phyloP scores from a whole-genome alignment of 2,113 vertebrate genomes.

The Seriola quinqueradiata region DNA sequence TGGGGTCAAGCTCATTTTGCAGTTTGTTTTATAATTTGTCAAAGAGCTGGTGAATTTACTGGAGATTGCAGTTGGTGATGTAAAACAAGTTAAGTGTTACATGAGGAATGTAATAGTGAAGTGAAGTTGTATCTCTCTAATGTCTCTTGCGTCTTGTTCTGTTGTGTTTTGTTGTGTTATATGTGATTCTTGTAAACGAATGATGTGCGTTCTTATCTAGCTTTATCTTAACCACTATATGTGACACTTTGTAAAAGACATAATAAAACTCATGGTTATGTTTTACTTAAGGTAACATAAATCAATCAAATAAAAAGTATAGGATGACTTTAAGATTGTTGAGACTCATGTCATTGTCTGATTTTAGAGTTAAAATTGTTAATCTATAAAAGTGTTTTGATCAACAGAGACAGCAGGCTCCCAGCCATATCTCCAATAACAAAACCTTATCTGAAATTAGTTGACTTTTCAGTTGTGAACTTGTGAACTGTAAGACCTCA shows the following conservation, averaged over 20 bases:
- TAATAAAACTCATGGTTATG: too few relatives aligned
- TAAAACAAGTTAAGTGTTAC: neutral
- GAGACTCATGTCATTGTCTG: neutral
- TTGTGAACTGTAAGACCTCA: neutral
- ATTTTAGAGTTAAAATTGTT: neutral
- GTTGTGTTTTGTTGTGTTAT: too few relatives aligned
- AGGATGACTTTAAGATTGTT: neutral
- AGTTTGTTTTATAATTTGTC: neutral
- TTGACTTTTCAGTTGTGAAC: slow-evolving; percentile 11
- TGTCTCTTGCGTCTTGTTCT: too few relatives aligned
- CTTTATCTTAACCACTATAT: too few relatives aligned
- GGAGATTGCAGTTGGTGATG: neutral
- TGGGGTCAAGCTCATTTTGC: neutral
- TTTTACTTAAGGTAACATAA: too few relatives aligned
- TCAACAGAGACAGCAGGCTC: neutral
- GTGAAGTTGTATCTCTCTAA: too few relatives aligned
- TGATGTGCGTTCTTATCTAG: too few relatives aligned
- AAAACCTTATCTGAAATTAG: neutral
- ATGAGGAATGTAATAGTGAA: too few relatives aligned
- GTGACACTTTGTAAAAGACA: too few relatives aligned
- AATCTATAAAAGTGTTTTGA: neutral
- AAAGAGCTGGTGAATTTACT: neutral
- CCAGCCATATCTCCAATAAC: neutral
- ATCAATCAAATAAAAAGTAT: neutral
- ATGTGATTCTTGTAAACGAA: too few relatives aligned